These are phyloP conservation scores for Myotis vivesi DNA, from an alignment of 2,797 vertebrate species.

Conservation along the genomic window DNA sequence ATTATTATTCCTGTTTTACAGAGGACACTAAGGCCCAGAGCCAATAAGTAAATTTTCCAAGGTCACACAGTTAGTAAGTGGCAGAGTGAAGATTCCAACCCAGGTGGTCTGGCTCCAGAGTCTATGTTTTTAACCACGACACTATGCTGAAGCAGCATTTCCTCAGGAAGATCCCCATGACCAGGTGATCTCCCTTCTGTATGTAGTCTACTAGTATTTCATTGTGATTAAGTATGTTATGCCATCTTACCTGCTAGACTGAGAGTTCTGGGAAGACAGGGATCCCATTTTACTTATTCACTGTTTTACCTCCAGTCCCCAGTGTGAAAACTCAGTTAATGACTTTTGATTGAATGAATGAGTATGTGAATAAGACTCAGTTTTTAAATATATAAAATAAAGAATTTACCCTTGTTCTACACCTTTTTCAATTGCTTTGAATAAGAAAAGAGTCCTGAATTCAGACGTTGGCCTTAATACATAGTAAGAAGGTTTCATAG, in stretches of 20 bases:
- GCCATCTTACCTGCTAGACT: background rate
- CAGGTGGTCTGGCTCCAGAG: background rate
- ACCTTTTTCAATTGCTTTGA: background rate
- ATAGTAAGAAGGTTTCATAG: background rate
- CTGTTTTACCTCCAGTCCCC: background rate
- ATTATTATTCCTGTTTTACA: constrained; percentile 21
- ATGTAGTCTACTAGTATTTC: background rate
- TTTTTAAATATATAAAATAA: background rate
- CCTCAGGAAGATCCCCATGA: background rate
- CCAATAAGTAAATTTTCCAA: background rate
- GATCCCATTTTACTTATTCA: background rate
- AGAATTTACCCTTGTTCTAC: background rate
- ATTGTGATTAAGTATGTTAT: background rate
- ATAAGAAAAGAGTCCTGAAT: background rate
- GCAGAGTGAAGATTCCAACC: background rate
- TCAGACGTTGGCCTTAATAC: background rate
- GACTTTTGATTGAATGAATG: background rate
- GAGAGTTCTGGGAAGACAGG: background rate
- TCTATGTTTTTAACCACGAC: background rate
- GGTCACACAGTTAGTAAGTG: background rate
- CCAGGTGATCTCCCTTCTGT: background rate
- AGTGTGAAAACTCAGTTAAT: constrained; percentile 32
- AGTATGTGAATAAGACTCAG: background rate
- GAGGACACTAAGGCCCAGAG: constrained; percentile 1
- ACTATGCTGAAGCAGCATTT: background rate